Evolutionary conservation across 2,888 invertebrate species (phyloP).

Genomic region (Cynaeus angustus): DNA sequence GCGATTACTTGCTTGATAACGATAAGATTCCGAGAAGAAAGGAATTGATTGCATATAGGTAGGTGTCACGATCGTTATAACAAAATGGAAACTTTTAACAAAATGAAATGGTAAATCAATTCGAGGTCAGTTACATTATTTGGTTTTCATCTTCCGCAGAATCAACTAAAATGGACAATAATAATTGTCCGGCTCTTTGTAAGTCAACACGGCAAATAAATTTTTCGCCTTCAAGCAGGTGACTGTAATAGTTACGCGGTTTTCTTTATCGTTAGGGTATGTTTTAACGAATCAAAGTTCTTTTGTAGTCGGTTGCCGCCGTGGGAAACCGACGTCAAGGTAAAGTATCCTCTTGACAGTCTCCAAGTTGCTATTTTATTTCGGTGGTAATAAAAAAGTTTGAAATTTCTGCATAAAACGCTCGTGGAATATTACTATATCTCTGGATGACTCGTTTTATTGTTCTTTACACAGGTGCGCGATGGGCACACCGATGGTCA

Average conservation of each 20-base stretch:
- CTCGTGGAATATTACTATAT: background rate
- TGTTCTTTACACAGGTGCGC: conserved; percentile 34
- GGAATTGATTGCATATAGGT: conserved; percentile 15
- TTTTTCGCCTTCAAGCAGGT: conserved; percentile 3
- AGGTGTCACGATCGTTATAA: background rate
- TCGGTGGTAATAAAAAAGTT: background rate
- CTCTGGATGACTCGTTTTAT: conserved; percentile 12
- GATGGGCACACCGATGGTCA: conserved; percentile 23
- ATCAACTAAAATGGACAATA: background rate
- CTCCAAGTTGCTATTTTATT: background rate
- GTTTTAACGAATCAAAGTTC: conserved; percentile 9
- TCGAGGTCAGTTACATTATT: too few relatives aligned
- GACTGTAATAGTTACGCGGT: conserved; percentile 4
- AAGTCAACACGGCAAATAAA: background rate
- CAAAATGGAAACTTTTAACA: conserved; percentile 6
- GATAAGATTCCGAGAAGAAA: conserved; percentile 35
- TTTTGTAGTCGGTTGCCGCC: conserved; percentile 41
- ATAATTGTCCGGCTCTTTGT: background rate
- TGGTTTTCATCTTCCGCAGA: too few relatives aligned
- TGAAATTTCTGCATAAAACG: background rate
- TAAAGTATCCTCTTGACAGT: conserved; percentile 3
- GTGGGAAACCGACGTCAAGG: conserved; percentile 32
- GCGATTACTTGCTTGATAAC: conserved; percentile 12
- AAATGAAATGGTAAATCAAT: too few relatives aligned
- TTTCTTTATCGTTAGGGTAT: conserved; percentile 1